Conservation (phyloP, 2,797 vertebrate species). For the Anniella stebbinsi region DNA sequence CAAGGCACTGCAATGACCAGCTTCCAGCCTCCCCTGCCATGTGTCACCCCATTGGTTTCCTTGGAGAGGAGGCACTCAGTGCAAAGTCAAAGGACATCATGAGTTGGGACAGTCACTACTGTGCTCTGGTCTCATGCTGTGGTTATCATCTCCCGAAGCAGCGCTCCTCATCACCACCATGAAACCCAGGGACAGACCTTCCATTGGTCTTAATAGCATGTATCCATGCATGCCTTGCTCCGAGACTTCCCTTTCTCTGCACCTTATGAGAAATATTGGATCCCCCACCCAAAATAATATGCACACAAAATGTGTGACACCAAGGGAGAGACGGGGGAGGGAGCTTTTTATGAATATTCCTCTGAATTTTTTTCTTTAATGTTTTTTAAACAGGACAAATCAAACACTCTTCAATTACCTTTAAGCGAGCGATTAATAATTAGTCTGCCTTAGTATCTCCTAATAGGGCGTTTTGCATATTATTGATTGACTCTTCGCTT, state of each 20-base stretch:
- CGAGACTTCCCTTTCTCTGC: neutral
- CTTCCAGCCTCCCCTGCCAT: neutral
- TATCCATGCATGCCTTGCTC: neutral
- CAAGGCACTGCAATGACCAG: neutral
- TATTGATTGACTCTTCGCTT: slow-evolving; percentile 29
- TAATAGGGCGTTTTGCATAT: slow-evolving; percentile 30
- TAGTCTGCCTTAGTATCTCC: neutral
- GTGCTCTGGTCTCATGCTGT: neutral
- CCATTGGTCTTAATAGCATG: neutral
- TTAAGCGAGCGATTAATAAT: slow-evolving; percentile 34
- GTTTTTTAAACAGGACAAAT: slow-evolving; percentile 31
- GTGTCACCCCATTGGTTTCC: neutral
- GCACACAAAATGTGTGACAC: neutral
- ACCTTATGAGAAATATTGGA: neutral
- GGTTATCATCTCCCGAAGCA: neutral
- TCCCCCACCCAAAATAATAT: neutral
- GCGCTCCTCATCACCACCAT: neutral
- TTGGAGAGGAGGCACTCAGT: neutral
- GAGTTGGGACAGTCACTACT: neutral
- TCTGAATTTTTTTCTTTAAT: slow-evolving; percentile 1
- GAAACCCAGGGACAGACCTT: neutral
- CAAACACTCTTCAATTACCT: slow-evolving; percentile 41
- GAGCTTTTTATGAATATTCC: slow-evolving; percentile 7
- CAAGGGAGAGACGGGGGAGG: neutral
- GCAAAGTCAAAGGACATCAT: neutral